Base-by-base conservation (phyloP, 2,888 invertebrate genomes). In the Leuctra nigra region DNA sequence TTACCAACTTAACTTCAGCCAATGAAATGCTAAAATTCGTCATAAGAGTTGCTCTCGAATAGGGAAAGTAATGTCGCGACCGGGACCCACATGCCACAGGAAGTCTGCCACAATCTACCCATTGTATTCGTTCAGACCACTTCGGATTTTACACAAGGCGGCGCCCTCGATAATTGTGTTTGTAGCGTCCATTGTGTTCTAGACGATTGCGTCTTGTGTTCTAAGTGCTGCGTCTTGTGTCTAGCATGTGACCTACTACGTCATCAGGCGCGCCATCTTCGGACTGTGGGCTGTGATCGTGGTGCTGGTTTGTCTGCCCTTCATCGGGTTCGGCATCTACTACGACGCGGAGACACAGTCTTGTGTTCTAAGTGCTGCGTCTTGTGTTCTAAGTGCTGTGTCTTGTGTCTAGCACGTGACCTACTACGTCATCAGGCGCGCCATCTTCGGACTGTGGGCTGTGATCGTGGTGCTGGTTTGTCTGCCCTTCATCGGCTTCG, bases 161-260 rank as follows among this genome's bases (percentile, higher is more conserved):
- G n/a, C n/a, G n/a, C n/a, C n/a, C n/a, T n/a, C n/a, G n/a, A n/a
- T n/a, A 33, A 33, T 9, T 33, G 33, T 33, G 33, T 33, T 33
- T 33, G 7, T 33, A 33, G 6, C 33, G 33, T 33, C 11, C 11
- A 11, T 9, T 6, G 33, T 9, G 33, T 9, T 33, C 11, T 33
- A 33, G 6, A 11, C 11, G 11, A 33, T 9, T 33, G 11, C n/a
- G n/a, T n/a, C n/a, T n/a, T n/a, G n/a, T n/a, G n/a, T n/a, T n/a
- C n/a, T n/a, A n/a, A n/a, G n/a, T 11, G 6, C 6, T 33, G 7
- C 11, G 11, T 36, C 13, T 36, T 36, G 36, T 4, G 13, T 36
- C 13, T 77, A 91, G 91, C 83, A 87, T 73, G 84, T 91, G 67
- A 91, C 91, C 59, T 86, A 86, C 73, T 81, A 83, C 70, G 74